Conservation (phyloP, 1,140 invertebrate species). For the Conus ventricosus region DNA sequence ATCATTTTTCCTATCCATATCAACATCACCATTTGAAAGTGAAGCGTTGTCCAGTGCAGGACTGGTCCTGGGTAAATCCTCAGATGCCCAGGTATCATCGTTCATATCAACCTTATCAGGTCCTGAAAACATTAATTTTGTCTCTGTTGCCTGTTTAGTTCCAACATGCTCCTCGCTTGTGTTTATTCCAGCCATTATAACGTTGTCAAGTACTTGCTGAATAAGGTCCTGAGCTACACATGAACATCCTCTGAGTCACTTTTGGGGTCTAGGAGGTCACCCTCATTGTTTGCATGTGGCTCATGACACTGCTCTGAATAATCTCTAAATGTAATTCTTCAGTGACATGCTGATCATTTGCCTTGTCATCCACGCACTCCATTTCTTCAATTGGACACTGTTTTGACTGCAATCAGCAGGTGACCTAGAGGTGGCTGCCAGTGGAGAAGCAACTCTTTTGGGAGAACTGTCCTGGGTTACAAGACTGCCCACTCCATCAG, state of each 20-base stretch:
- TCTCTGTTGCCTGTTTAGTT: neutral
- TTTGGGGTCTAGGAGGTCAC: neutral
- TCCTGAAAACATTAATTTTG: neutral
- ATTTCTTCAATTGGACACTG: neutral
- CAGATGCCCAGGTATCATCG: neutral
- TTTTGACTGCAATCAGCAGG: too few species aligned
- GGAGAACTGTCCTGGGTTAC: neutral
- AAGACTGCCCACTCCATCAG: neutral
- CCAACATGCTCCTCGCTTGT: slow-evolving; percentile 16
- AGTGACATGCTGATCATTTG: neutral
- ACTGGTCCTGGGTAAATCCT: neutral
- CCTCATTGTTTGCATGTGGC: neutral
- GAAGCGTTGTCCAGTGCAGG: neutral
- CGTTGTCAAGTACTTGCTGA: slow-evolving; percentile 47
- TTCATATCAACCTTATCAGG: slow-evolving; percentile 17
- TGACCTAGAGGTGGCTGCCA: neutral
- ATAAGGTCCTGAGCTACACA: slow-evolving; percentile 37
- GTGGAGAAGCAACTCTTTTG: neutral
- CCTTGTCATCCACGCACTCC: neutral
- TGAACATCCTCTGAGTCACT: slow-evolving; percentile 6
- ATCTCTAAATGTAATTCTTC: neutral
- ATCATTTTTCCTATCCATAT: neutral
- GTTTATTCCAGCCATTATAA: slow-evolving; percentile 13
- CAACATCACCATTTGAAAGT: neutral
- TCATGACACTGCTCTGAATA: neutral